Evolutionary conservation across 37 sponge, comb jelly and placozoan species (phyloP), one percentile per base, ranked within the genome.

Genomic region (Agelas oroides): DNA sequence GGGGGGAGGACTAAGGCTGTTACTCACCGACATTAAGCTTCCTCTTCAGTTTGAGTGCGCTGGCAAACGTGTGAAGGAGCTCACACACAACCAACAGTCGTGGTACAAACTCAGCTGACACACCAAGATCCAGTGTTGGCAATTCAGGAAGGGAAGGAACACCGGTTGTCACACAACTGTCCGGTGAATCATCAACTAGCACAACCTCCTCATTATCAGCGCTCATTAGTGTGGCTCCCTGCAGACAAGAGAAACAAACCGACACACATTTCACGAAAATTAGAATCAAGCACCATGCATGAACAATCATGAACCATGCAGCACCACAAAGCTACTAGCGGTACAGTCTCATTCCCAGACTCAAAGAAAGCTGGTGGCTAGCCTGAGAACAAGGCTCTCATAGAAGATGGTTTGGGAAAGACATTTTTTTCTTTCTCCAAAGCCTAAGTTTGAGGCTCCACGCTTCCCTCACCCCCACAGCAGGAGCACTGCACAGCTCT

Each of bases 21-120:
- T n/a, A 18, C 66, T 76, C 58, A 28, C 52, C 33, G 25, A 37
- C 81, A 25, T 34, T 54, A 57, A 69, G 46, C 36, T 27, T 52
- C n/a, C 46, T 80, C 58, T 66, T 53, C 18, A 85, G 76, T 13
- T 55, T 55, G 41, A 85, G 59, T 5, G 59, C 39, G 0, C 23
- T 39, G 0, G 65, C 66, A 53, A 69, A 85, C 30, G 77, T 76
- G 68, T 30, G 35, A 31, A 85, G 77, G 40, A 85, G 76, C 77
- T 85, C 85, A 1, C 54, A 56, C 30, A 85, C 77, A 56, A 76
- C 76, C 18, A 76, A 70, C 58, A 68, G 39, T 30, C 31, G 27
- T 16, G 85, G 69, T 5, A 76, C 30, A 19, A 59, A 58, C 1
- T 15, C 32, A 0, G 37, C 20, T 24, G 68, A 41, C 27, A 76